phyloP scores from a whole-genome alignment of 2,888 invertebrate species.

The Drosophila limbata region DNA sequence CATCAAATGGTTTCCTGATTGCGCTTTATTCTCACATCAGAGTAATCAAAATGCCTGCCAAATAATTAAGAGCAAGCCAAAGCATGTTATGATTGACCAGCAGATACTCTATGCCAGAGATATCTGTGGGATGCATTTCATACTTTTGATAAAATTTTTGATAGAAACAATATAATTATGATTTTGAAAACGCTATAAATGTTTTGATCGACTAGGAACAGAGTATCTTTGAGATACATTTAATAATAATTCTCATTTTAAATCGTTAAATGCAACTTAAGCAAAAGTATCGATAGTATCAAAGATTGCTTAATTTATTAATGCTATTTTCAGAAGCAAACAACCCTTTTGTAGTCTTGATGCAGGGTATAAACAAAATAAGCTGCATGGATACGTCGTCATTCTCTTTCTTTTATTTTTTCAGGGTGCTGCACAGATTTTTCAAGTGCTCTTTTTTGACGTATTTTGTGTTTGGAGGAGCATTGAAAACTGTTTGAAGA shows the following conservation, averaged over 20 bases:
- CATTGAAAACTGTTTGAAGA: slow-evolving; percentile 53
- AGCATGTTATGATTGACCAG: background rate
- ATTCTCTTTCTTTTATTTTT: background rate
- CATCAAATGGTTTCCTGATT: slow-evolving; percentile 68
- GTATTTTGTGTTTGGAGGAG: slow-evolving; percentile 35
- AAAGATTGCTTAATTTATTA: background rate
- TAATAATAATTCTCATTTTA: background rate
- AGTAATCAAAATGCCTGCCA: slow-evolving; percentile 36
- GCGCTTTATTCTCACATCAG: slow-evolving; percentile 42
- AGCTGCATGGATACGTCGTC: background rate
- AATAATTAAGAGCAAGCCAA: slow-evolving; percentile 56
- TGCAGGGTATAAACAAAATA: slow-evolving; percentile 21
- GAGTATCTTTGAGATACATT: background rate
- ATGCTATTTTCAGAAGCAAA: background rate
- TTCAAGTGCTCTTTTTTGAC: slow-evolving; percentile 44
- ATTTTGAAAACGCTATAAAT: background rate
- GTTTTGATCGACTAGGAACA: background rate
- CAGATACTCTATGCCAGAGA: slow-evolving; percentile 18
- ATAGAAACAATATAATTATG: too few relatives aligned
- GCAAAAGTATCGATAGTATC: background rate
- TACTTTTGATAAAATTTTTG: too few relatives aligned
- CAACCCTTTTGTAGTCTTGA: background rate
- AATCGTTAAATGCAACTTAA: background rate
- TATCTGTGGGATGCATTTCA: background rate
- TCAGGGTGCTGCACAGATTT: slow-evolving; percentile 22